Percentiles rank a stretch among this genome's conserved stretches.
Evolutionary conservation across 2,113 vertebrate species (phyloP).

Genomic region (Monarcha castaneiventris): DNA sequence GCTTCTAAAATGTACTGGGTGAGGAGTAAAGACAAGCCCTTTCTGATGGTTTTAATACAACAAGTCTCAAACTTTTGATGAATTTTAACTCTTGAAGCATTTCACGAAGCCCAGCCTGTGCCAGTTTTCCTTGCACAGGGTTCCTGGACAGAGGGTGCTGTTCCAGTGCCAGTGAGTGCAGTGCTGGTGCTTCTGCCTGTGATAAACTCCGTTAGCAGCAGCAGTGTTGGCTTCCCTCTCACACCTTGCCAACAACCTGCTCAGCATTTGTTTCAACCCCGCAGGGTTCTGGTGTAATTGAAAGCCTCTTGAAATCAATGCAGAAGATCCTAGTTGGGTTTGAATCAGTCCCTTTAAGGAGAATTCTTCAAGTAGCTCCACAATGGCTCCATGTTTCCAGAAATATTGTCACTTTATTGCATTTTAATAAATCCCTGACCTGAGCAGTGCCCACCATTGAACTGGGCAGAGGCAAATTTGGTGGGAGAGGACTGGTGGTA

Average conservation of each 20-base stretch:
- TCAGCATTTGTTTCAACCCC: background rate
- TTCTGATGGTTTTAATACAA: background rate
- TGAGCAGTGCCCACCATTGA: conserved; percentile 34
- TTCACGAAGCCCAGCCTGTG: background rate
- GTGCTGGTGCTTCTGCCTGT: background rate
- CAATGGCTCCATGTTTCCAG: background rate
- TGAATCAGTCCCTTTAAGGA: background rate
- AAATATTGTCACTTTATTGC: background rate
- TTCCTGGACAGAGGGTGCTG: background rate
- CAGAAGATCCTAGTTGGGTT: background rate
- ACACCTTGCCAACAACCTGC: background rate
- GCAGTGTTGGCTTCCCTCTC: background rate
- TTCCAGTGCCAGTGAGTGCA: background rate
- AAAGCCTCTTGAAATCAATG: background rate
- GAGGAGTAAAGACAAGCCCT: background rate
- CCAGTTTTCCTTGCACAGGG: background rate
- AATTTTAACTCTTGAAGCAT: background rate
- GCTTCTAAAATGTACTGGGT: background rate
- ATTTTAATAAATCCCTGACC: conserved; percentile 47
- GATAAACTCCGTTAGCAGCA: background rate
- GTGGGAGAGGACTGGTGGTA: conserved; percentile 19
- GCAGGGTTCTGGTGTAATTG: background rate
- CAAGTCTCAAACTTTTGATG: background rate
- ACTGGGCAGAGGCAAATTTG: conserved; percentile 62
- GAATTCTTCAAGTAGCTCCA: background rate